Evolutionary conservation across 1,140 invertebrate species (phyloP).

Genomic region (Druon quercuslanigerum): DNA sequence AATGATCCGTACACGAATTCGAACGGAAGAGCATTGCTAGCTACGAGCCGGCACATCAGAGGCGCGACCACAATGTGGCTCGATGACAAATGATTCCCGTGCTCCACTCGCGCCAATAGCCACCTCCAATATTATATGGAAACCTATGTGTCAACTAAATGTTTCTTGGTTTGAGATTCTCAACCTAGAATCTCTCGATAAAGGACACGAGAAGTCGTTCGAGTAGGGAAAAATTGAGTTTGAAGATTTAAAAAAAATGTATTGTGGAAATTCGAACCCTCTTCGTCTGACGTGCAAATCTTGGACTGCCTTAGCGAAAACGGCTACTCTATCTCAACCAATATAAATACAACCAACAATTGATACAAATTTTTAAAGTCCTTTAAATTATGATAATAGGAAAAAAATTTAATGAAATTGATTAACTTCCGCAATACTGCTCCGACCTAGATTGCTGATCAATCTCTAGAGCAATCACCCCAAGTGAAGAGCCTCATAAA

Average conservation of each 20-base stretch:
- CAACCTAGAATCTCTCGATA: background rate
- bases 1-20: constrained; percentile 57
- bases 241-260: background rate
- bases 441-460: no score
- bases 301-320: no score
- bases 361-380: no score
- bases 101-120: constrained; percentile 47
- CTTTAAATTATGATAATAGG: no score
- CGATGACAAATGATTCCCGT: constrained; percentile 73
- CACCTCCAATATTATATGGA: constrained; percentile 38
- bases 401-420: no score
- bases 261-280: no score
- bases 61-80: constrained; percentile 72
- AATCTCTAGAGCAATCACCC: no score
- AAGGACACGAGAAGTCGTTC: constrained; percentile 5
- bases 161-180: constrained; percentile 39
- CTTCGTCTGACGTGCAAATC: no score
- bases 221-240: background rate
- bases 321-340: no score
- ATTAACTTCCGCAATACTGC: no score
- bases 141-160: constrained; percentile 54
- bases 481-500: no score
- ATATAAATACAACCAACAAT: no score
- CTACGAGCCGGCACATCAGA: constrained; percentile 53
- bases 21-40: constrained; percentile 23